Conservation (phyloP, 1,140 invertebrate species). For the Hypsibius dujardini region DNA sequence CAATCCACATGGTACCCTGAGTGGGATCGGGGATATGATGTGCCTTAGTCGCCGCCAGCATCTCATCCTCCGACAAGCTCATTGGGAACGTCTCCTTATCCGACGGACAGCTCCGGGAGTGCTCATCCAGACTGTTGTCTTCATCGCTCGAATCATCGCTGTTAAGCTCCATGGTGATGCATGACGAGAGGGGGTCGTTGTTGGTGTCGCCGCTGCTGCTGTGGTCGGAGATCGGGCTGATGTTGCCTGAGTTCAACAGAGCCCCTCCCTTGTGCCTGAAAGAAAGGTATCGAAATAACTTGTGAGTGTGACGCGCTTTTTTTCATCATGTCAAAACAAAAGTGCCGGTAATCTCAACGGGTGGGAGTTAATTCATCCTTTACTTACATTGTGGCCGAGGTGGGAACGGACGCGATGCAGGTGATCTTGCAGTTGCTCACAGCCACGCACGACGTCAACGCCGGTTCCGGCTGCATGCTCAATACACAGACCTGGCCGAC, state of each 20-base stretch:
- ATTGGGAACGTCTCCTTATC: slow-evolving; percentile 33
- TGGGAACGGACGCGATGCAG: slow-evolving; percentile 71
- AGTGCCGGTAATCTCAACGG: too few species aligned
- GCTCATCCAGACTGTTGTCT: slow-evolving; percentile 1
- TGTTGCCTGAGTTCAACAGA: neutral
- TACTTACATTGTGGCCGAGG: slow-evolving; percentile 30
- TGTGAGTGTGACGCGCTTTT: too few species aligned
- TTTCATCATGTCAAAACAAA: too few species aligned
- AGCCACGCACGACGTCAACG: slow-evolving; percentile 86
- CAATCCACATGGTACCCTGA: slow-evolving; percentile 88
- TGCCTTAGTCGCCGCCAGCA: neutral
- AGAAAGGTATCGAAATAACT: neutral
- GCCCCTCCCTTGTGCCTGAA: neutral
- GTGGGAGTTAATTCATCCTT: neutral
- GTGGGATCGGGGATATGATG: slow-evolving; percentile 24
- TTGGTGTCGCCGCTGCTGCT: slow-evolving; percentile 31
- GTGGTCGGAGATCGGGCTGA: slow-evolving; percentile 18
- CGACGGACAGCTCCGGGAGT: neutral
- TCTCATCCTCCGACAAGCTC: slow-evolving; percentile 6
- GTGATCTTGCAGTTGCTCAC: slow-evolving; percentile 83
- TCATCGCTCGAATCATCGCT: slow-evolving; percentile 12
- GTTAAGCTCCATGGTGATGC: neutral
- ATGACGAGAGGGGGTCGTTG: neutral
- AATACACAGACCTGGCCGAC: slow-evolving; percentile 85
- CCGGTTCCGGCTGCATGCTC: slow-evolving; percentile 64